Conservation (phyloP, 2,113 vertebrate genomes). For the Gadus chalcogrammus region DNA sequence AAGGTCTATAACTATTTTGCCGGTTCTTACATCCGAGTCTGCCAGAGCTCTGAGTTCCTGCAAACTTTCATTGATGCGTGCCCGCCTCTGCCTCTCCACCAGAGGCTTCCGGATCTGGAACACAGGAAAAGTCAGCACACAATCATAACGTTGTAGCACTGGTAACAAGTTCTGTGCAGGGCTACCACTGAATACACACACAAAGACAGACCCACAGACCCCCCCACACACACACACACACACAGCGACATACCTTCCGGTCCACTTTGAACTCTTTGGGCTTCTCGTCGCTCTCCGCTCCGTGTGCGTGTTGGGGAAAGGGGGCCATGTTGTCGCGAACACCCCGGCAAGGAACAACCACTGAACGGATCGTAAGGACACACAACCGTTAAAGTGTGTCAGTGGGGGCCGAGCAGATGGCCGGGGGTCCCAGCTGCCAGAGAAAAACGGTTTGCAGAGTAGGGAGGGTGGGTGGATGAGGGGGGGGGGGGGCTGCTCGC, state of each 20-base stretch:
- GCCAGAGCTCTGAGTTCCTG: slow-evolving; percentile 82
- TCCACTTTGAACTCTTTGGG: slow-evolving; percentile 60
- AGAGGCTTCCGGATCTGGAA: slow-evolving; percentile 85
- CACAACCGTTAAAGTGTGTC: slow-evolving; percentile 59
- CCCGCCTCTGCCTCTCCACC: slow-evolving; percentile 87
- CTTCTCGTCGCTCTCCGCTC: slow-evolving; percentile 54
- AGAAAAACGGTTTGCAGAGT: slow-evolving; percentile 30
- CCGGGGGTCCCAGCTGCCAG: slow-evolving; percentile 50
- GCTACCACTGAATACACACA: not conserved
- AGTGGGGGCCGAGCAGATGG: slow-evolving; percentile 62
- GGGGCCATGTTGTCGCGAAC: slow-evolving; percentile 75
- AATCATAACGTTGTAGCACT: not conserved
- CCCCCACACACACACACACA: not conserved
- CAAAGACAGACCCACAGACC: not conserved
- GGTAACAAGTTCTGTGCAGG: not conserved
- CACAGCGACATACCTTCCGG: slow-evolving; percentile 72
- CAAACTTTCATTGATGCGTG: slow-evolving; percentile 90
- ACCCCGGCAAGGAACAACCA: slow-evolving; percentile 33
- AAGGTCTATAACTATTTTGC: not conserved
- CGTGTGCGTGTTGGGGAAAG: slow-evolving; percentile 54
- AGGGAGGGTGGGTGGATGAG: too few relatives aligned
- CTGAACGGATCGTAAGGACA: slow-evolving; percentile 23
- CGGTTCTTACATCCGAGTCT: slow-evolving; percentile 77
- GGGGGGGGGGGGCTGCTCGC: too few relatives aligned
- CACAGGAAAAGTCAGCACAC: not conserved